These are phyloP conservation scores for Zaprionus inermis DNA, from an alignment of 1,140 invertebrate species.

Conservation along the genomic window DNA sequence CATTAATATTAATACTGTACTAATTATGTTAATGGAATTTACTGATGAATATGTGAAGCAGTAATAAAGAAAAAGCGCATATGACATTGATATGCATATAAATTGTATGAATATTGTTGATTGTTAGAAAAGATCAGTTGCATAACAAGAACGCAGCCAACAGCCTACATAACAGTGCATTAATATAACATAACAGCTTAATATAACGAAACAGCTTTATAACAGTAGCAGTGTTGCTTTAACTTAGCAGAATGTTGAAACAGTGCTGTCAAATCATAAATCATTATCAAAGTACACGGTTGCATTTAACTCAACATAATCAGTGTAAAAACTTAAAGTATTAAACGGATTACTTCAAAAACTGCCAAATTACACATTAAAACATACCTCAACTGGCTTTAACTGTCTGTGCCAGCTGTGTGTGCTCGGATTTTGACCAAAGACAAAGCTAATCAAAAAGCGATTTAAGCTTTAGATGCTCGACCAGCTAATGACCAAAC, in stretches of 20 bases:
- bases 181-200: no score
- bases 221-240: no score
- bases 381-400: background rate
- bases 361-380: background rate
- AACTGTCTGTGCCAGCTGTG: background rate
- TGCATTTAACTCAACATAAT: no score
- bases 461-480: constrained; percentile 5
- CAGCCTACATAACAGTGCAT: no score
- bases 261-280: no score
- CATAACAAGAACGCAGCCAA: no score
- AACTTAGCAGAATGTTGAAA: no score
- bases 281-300: no score
- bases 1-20: background rate
- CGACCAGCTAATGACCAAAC: constrained; percentile 16
- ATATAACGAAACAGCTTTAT: no score
- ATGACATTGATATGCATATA: background rate
- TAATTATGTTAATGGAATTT: background rate
- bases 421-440: background rate
- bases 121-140: background rate
- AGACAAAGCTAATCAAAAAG: constrained; percentile 7
- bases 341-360: background rate
- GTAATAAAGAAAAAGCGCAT: background rate
- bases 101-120: background rate
- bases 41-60: background rate
- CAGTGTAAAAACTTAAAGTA: background rate